Conservation (phyloP, 2,888 invertebrate genomes). For the Itoplectis maculator region DNA sequence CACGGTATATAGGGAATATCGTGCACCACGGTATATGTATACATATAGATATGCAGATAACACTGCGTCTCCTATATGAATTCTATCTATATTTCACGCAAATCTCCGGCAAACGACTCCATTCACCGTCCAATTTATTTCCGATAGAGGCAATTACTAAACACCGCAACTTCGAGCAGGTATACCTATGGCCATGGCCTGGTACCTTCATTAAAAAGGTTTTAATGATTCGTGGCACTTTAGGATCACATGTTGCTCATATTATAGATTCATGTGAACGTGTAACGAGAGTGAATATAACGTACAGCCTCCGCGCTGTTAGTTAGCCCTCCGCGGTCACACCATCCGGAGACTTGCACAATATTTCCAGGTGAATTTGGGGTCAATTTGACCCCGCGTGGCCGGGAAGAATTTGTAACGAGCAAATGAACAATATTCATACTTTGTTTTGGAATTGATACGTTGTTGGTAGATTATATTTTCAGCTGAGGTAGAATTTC, state of each 20-base stretch:
- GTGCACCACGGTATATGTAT: constrained; percentile 29
- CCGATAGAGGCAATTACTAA: constrained; percentile 73
- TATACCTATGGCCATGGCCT: constrained; percentile 6
- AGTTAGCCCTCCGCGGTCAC: too few relatives aligned
- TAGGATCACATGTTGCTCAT: neutral
- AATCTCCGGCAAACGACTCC: constrained; percentile 58
- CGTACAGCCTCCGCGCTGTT: neutral
- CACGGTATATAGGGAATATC: constrained; percentile 43
- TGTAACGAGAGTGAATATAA: neutral
- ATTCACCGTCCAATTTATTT: constrained; percentile 73
- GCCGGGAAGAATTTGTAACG: too few relatives aligned
- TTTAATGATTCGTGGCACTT: constrained; percentile 65
- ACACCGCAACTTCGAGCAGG: constrained; percentile 66
- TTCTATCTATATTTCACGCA: constrained; percentile 25
- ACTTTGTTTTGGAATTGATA: neutral
- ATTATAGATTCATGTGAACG: neutral
- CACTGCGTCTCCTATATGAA: constrained; percentile 15
- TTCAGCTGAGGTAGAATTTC: too few relatives aligned
- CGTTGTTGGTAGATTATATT: neutral
- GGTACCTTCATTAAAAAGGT: constrained; percentile 69
- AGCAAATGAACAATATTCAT: neutral
- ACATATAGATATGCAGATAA: constrained; percentile 19
- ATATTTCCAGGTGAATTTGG: too few relatives aligned
- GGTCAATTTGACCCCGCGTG: too few relatives aligned
- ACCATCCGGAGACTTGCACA: too few relatives aligned